These are phyloP conservation scores for Pyralis farinalis DNA, from an alignment of 2,888 invertebrate species.

Conservation along the genomic window DNA sequence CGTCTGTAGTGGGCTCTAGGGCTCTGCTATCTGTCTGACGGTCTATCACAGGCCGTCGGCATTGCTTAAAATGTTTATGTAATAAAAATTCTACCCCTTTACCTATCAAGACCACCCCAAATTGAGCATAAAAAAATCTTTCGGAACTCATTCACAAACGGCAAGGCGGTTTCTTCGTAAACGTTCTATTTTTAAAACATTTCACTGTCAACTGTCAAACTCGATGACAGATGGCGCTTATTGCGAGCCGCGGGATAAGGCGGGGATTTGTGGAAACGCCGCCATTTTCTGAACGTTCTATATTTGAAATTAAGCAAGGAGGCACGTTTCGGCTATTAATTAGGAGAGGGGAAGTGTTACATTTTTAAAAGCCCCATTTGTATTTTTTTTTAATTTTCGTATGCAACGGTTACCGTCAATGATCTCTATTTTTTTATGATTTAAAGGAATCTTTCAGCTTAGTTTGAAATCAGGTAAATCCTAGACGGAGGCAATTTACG, in stretches of 20 bases:
- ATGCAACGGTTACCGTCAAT: no score
- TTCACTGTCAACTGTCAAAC: conserved; percentile 70
- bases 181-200: conserved; percentile 59
- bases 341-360: conserved; percentile 27
- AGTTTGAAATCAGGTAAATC: no score
- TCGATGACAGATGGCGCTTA: conserved; percentile 73
- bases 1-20: no score
- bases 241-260: conserved; percentile 41
- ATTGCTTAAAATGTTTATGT: no score
- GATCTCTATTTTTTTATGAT: no score
- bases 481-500: no score
- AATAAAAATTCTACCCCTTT: no score
- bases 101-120: no score
- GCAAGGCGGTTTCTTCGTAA: conserved; percentile 17
- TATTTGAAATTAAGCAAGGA: conserved; percentile 44
- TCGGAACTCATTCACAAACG: conserved; percentile 5
- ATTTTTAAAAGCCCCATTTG: conserved; percentile 18
- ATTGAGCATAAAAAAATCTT: conserved; percentile 1
- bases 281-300: conserved; percentile 39
- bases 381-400: conserved; percentile 10
- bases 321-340: conserved; percentile 53
- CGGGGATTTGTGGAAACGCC: conserved; percentile 42
- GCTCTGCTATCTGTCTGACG: no score
- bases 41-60: no score
- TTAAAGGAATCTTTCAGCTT: no score